Conservation (phyloP, 2,113 vertebrate genomes). For the Brevimyrus niger region DNA sequence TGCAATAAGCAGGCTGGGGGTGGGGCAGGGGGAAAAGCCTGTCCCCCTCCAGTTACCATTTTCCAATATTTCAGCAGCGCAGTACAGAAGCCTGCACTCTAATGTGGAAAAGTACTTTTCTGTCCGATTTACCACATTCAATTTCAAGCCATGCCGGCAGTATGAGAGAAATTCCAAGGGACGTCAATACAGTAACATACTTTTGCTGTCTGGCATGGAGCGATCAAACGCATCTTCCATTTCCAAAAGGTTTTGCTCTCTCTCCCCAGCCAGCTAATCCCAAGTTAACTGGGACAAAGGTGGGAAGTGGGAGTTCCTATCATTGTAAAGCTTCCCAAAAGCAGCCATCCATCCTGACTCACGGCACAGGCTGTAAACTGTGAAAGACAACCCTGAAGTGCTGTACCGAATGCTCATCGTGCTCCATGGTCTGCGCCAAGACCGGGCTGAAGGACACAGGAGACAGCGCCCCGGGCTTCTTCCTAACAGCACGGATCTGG, state of each 20-base stretch:
- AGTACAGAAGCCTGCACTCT: neutral
- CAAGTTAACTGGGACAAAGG: neutral
- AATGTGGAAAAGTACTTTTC: neutral
- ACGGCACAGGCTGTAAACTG: neutral
- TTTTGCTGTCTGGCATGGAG: neutral
- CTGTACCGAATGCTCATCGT: constrained; percentile 75
- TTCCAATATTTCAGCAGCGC: neutral
- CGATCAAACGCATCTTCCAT: neutral
- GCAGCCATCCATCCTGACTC: neutral
- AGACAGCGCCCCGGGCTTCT: constrained; percentile 71
- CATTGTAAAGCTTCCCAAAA: neutral
- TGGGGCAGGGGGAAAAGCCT: neutral
- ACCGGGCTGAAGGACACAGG: constrained; percentile 77
- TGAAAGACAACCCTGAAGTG: neutral
- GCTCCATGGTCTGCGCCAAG: constrained; percentile 73
- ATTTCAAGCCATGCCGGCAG: neutral
- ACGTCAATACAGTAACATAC: neutral
- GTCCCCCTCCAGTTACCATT: neutral
- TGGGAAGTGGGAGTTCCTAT: neutral
- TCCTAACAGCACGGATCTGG: constrained; percentile 79
- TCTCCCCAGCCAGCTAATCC: neutral
- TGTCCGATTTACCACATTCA: neutral
- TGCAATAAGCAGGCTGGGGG: neutral
- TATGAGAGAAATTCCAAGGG: neutral
- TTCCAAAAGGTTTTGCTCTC: neutral